phyloP scores from a whole-genome alignment of 2,888 invertebrate genomes.

The Fragum sueziense region DNA sequence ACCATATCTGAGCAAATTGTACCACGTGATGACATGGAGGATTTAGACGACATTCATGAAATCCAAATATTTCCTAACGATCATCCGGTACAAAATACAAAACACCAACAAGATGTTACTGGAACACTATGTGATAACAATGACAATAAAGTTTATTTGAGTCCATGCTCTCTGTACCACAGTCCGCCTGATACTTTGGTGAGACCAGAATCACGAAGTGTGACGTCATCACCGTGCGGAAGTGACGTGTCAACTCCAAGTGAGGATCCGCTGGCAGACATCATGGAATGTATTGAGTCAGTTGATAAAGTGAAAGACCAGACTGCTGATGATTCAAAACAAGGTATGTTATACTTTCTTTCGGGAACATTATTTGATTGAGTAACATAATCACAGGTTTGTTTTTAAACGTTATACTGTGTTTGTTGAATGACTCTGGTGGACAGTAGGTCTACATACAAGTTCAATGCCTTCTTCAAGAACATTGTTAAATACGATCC shows the following conservation, averaged over 20 bases:
- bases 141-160: neutral
- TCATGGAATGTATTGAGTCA: conserved; percentile 62
- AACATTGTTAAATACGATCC: too few species aligned
- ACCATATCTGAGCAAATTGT: conserved; percentile 44
- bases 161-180: neutral
- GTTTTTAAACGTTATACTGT: too few species aligned
- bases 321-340: neutral
- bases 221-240: conserved; percentile 41
- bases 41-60: conserved; percentile 26
- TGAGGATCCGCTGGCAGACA: conserved; percentile 56
- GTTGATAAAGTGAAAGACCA: conserved; percentile 33
- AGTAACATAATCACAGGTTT: too few species aligned
- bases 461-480: too few species aligned
- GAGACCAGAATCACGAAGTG: conserved; percentile 6
- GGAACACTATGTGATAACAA: neutral
- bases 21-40: conserved; percentile 32
- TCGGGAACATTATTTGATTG: too few species aligned
- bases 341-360: too few species aligned
- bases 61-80: conserved; percentile 16
- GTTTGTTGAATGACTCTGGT: too few species aligned
- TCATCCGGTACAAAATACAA: neutral
- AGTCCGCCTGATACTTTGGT: conserved; percentile 15
- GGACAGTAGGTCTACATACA: too few species aligned
- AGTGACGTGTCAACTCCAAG: conserved; percentile 50
- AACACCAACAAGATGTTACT: neutral